Evolutionary conservation across 2,797 vertebrate species (phyloP).

Genomic region (Parotocinclus haroldoi): DNA sequence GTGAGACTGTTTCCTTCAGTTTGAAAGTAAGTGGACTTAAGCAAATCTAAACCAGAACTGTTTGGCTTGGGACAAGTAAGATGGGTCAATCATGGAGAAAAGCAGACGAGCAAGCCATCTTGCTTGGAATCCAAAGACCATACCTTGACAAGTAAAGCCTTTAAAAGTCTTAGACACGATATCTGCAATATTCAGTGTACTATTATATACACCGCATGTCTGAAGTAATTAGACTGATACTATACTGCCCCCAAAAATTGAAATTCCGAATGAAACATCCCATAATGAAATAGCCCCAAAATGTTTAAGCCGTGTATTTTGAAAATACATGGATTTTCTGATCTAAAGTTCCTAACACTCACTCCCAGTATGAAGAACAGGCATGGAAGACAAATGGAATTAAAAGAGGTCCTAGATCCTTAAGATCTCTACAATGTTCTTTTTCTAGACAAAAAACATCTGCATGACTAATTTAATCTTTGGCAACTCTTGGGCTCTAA

Average conservation of each 20-base stretch:
- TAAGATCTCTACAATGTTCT: slow-evolving; percentile 19
- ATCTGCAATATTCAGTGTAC: too few species aligned
- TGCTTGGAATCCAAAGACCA: slow-evolving; percentile 3
- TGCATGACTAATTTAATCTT: slow-evolving; percentile 37
- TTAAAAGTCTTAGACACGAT: too few species aligned
- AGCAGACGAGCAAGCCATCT: slow-evolving; percentile 7
- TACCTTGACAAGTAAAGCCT: slow-evolving; percentile 12
- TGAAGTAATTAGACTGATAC: too few species aligned
- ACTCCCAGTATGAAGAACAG: too few species aligned
- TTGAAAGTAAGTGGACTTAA: slow-evolving; percentile 27
- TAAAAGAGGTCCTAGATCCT: slow-evolving; percentile 1
- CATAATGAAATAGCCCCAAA: too few species aligned
- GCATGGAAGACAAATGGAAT: slow-evolving; percentile 17
- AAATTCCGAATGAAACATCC: too few species aligned
- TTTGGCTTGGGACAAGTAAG: background rate
- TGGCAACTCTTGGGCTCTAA: slow-evolving; percentile 50
- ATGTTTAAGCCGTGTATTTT: too few species aligned
- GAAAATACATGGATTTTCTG: too few species aligned
- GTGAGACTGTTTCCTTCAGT: slow-evolving; percentile 37
- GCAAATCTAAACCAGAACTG: slow-evolving; percentile 33
- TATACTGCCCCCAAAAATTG: too few species aligned
- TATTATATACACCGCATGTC: too few species aligned
- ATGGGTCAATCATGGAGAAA: slow-evolving; percentile 2
- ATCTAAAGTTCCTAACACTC: too few species aligned
- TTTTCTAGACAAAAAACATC: slow-evolving; percentile 21